Conservation (phyloP, 2,888 invertebrate genomes). For the Pyralis farinalis region DNA sequence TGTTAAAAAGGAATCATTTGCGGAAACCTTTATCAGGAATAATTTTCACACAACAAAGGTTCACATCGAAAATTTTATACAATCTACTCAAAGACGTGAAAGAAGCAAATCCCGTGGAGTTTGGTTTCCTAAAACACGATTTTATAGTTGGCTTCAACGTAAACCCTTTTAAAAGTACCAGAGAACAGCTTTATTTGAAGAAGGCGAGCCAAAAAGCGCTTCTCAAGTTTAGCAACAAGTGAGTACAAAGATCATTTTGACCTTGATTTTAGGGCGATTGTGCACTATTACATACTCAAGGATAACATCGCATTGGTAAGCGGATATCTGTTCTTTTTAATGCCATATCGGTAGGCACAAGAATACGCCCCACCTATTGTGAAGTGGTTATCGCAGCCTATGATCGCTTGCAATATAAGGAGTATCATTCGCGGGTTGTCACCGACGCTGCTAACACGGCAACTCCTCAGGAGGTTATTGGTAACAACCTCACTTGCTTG, state of each 20-base stretch:
- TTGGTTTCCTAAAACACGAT: constrained; percentile 83
- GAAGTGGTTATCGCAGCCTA: too few relatives aligned
- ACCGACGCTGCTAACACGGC: too few relatives aligned
- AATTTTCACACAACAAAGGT: constrained; percentile 87
- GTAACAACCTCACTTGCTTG: too few relatives aligned
- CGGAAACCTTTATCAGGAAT: constrained; percentile 83
- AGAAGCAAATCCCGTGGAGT: constrained; percentile 57
- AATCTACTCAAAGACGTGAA: constrained; percentile 82
- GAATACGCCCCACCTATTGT: too few relatives aligned
- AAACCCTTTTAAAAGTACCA: constrained; percentile 78
- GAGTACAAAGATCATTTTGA: constrained; percentile 24
- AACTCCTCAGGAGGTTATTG: too few relatives aligned
- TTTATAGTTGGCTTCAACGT: constrained; percentile 86
- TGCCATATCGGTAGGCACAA: too few relatives aligned
- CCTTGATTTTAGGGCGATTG: too few relatives aligned
- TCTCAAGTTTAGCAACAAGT: constrained; percentile 66
- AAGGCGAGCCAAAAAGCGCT: constrained; percentile 79
- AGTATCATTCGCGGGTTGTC: too few relatives aligned
- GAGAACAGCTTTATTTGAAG: constrained; percentile 75
- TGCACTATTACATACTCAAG: too few relatives aligned
- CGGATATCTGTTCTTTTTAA: too few relatives aligned
- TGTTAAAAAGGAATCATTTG: constrained; percentile 39
- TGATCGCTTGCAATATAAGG: too few relatives aligned
- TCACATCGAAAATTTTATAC: constrained; percentile 88
- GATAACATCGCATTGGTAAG: too few relatives aligned